These are phyloP conservation scores for Tyrophagus putrescentiae DNA, from an alignment of 1,140 invertebrate species.

Conservation along the genomic window DNA sequence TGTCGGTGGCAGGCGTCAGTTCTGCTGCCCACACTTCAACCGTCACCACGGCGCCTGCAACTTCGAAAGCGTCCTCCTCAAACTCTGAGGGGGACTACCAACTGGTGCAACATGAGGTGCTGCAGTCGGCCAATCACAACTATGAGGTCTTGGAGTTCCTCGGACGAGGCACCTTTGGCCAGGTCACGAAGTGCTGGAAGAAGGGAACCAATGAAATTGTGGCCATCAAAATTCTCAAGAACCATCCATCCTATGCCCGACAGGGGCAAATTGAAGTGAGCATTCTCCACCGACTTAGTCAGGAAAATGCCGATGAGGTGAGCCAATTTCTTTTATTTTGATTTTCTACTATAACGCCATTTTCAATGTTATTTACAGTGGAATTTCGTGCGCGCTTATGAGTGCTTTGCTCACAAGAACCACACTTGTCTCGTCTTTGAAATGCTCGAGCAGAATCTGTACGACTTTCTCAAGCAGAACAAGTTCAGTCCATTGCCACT, in stretches of 20 bases:
- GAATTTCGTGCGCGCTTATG: slow-evolving; percentile 98
- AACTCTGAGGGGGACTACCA: slow-evolving; percentile 85
- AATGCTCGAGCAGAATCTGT: slow-evolving; percentile 99
- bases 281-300: slow-evolving; percentile 87
- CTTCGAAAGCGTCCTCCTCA: slow-evolving; percentile 40
- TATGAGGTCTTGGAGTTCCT: slow-evolving; percentile 98
- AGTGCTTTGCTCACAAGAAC: slow-evolving; percentile 99
- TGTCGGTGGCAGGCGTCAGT: slow-evolving; percentile 4
- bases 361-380: slow-evolving; percentile 22
- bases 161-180: slow-evolving; percentile 80
- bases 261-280: slow-evolving; percentile 98
- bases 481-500: slow-evolving; percentile 95
- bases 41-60: slow-evolving; percentile 44
- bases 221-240: slow-evolving; percentile 98
- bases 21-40: background rate
- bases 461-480: slow-evolving; percentile 99
- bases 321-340: slow-evolving; percentile 3
- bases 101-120: slow-evolving; percentile 91
- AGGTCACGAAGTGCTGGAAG: slow-evolving; percentile 99
- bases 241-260: slow-evolving; percentile 97
- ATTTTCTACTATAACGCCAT: background rate
- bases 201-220: slow-evolving; percentile 99
- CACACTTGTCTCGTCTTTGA: slow-evolving; percentile 99
- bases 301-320: slow-evolving; percentile 83
- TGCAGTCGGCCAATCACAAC: slow-evolving; percentile 78